Evolutionary conservation across 2,797 vertebrate species (phyloP).

Genomic region (Mormyrus proboscirostris): DNA sequence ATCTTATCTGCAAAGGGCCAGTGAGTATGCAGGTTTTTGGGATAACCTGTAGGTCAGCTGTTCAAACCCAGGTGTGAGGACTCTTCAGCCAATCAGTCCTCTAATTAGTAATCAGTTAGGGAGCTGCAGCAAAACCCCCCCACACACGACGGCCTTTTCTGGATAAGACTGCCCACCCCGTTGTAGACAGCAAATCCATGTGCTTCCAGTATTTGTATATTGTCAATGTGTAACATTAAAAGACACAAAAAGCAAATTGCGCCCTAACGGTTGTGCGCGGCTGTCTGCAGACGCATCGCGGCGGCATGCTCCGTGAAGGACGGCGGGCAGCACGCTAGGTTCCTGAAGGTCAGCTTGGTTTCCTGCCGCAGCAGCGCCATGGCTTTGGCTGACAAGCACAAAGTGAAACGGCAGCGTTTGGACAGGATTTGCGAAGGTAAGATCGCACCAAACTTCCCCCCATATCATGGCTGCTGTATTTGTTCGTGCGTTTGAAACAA

Average conservation of each 20-base stretch:
- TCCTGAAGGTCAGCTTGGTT: slow-evolving; percentile 40
- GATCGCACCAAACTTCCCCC: slow-evolving; percentile 23
- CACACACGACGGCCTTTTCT: neutral
- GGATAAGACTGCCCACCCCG: neutral
- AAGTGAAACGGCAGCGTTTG: slow-evolving; percentile 71
- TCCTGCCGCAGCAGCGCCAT: slow-evolving; percentile 43
- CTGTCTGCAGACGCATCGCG: slow-evolving; percentile 46
- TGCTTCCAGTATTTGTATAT: neutral
- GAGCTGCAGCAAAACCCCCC: neutral
- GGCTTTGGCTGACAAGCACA: slow-evolving; percentile 72
- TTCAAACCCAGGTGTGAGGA: neutral
- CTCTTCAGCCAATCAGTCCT: neutral
- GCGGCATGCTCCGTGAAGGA: slow-evolving; percentile 37
- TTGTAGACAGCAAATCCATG: neutral
- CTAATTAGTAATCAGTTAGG: neutral
- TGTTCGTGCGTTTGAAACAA: slow-evolving; percentile 35
- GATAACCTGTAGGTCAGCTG: too few species aligned
- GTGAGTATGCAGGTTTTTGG: neutral
- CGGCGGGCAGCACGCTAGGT: slow-evolving; percentile 35
- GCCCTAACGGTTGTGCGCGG: neutral
- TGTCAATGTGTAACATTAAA: neutral
- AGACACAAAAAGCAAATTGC: neutral
- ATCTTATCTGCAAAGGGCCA: neutral
- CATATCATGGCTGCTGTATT: neutral
- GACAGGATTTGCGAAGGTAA: slow-evolving; percentile 73